phyloP scores from a whole-genome alignment of 2,797 vertebrate species.

The Pseudopleuronectes americanus region DNA sequence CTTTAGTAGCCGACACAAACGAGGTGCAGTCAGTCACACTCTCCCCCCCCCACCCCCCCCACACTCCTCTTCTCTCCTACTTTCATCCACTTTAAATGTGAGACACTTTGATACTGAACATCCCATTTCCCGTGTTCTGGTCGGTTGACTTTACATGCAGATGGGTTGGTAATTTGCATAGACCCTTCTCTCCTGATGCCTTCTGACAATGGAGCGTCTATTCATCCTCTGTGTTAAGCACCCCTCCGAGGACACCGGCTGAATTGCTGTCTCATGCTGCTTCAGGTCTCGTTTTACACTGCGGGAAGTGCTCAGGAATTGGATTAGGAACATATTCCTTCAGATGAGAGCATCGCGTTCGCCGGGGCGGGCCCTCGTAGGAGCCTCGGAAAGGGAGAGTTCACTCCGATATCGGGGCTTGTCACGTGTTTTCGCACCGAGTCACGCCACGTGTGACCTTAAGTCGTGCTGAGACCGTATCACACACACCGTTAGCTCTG shows the following conservation, averaged over 20 bases:
- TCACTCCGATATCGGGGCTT: constrained; percentile 64
- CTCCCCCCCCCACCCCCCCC: constrained; percentile 26
- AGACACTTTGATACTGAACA: constrained; percentile 79
- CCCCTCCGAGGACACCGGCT: constrained; percentile 66
- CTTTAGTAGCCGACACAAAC: constrained; percentile 67
- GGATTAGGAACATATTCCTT: constrained; percentile 73
- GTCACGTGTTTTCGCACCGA: constrained; percentile 59
- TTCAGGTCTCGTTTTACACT: constrained; percentile 75
- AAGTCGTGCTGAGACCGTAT: constrained; percentile 63
- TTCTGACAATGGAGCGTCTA: constrained; percentile 71
- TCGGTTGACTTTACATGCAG: constrained; percentile 74
- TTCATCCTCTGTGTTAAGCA: constrained; percentile 74
- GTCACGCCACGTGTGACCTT: constrained; percentile 53
- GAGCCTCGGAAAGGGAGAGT: constrained; percentile 52
- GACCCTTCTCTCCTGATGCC: constrained; percentile 72
- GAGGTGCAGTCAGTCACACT: constrained; percentile 71
- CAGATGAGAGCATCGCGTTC: constrained; percentile 57
- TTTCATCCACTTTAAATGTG: constrained; percentile 75
- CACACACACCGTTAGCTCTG: constrained; percentile 50
- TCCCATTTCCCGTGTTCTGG: constrained; percentile 74
- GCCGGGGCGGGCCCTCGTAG: constrained; percentile 39
- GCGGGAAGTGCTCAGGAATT: constrained; percentile 68
- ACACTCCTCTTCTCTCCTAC: constrained; percentile 44
- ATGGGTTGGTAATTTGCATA: constrained; percentile 76
- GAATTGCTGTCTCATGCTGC: constrained; percentile 79